Evolutionary conservation across 1,140 invertebrate genomes (phyloP).

Genomic region (Aphaenogaster rudis): DNA sequence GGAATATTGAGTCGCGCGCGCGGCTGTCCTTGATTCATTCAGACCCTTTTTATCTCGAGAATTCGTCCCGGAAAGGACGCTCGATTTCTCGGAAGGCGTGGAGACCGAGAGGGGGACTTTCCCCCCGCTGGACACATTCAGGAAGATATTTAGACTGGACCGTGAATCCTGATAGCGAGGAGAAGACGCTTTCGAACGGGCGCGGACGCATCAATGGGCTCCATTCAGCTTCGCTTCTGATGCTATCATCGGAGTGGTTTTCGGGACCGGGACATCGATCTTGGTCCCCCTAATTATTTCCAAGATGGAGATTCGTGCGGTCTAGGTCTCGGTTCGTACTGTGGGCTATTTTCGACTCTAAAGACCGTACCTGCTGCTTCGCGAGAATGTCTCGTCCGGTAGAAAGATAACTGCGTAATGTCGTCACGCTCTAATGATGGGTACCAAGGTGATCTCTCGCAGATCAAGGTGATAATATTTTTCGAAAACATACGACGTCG

Average conservation of each 20-base stretch:
- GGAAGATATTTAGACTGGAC: slow-evolving; percentile 72
- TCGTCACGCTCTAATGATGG: slow-evolving; percentile 59
- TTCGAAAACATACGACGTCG: background rate
- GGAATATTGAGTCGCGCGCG: slow-evolving; percentile 62
- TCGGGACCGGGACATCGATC: slow-evolving; percentile 84
- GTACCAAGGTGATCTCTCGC: slow-evolving; percentile 60
- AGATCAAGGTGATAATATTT: background rate
- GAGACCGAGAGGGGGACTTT: slow-evolving; percentile 52
- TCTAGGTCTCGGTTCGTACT: slow-evolving; percentile 62
- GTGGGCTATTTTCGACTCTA: slow-evolving; percentile 68
- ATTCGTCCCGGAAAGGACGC: slow-evolving; percentile 87
- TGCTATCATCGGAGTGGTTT: slow-evolving; percentile 84
- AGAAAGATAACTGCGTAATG: slow-evolving; percentile 55
- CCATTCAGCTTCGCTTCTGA: slow-evolving; percentile 85
- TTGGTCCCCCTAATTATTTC: slow-evolving; percentile 87
- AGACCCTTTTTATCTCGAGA: slow-evolving; percentile 87
- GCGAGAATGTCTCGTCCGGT: slow-evolving; percentile 35
- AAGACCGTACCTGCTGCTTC: slow-evolving; percentile 61
- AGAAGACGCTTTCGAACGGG: slow-evolving; percentile 52
- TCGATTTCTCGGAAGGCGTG: slow-evolving; percentile 85
- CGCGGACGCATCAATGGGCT: slow-evolving; percentile 84
- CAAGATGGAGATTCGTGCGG: slow-evolving; percentile 82
- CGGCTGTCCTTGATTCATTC: slow-evolving; percentile 86
- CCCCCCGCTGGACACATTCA: slow-evolving; percentile 54
- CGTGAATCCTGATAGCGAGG: slow-evolving; percentile 73